These are phyloP conservation scores for Drosophila pectinifera DNA, from an alignment of 1,140 invertebrate genomes.

Conservation along the genomic window DNA sequence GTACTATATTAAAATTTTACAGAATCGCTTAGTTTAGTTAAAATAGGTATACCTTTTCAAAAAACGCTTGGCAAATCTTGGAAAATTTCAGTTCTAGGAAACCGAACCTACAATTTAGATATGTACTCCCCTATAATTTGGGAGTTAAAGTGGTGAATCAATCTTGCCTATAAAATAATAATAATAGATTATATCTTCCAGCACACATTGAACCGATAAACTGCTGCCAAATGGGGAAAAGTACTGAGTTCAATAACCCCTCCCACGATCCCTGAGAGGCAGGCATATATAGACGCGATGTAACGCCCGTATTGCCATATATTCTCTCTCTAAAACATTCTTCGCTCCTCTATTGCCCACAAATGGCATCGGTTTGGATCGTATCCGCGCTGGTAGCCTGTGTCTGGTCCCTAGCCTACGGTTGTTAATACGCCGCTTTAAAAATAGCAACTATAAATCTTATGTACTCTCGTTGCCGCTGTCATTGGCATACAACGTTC, in stretches of 20 bases:
- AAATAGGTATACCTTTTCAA: too few relatives aligned
- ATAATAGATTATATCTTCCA: not conserved
- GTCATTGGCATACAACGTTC: slow-evolving; percentile 56
- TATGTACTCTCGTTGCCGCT: slow-evolving; percentile 53
- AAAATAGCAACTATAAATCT: slow-evolving; percentile 83
- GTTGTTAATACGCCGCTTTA: slow-evolving; percentile 77
- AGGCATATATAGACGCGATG: not conserved
- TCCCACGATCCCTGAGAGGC: not conserved
- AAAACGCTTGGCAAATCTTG: too few relatives aligned
- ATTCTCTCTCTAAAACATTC: not conserved
- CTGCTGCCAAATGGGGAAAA: not conserved
- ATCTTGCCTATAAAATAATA: not conserved
- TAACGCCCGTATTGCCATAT: slow-evolving; percentile 25
- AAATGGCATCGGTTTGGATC: slow-evolving; percentile 10
- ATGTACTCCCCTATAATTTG: too few relatives aligned
- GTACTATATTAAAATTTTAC: too few relatives aligned
- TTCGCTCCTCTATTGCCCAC: not conserved
- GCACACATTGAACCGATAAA: not conserved
- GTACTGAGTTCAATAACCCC: slow-evolving; percentile 36
- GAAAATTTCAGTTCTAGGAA: too few relatives aligned
- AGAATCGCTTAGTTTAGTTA: too few relatives aligned
- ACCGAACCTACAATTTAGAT: too few relatives aligned
- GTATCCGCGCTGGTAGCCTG: slow-evolving; percentile 19
- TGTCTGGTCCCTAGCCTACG: slow-evolving; percentile 61
- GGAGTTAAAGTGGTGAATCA: not conserved